A percentile compares a stretch with the other conserved stretches of the same genome.
phyloP scores from a whole-genome alignment of 2,888 invertebrate genomes.

The Lithophane socia region DNA sequence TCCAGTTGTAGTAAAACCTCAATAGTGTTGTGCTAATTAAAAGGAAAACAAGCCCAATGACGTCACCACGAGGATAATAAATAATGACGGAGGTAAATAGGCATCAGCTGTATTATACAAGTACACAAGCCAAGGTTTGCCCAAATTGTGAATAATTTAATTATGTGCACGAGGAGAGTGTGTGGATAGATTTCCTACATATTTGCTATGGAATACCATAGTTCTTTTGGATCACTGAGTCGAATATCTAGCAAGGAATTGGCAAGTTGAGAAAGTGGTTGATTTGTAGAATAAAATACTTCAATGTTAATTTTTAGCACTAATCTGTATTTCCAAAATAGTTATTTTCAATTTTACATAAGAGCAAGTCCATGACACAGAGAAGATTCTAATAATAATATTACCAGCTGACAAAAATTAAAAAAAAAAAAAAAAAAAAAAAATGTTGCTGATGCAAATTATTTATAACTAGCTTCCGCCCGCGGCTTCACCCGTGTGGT shows the following conservation, averaged over 20 bases:
- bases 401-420: not conserved
- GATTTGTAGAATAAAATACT: too few relatives aligned
- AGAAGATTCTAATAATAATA: not conserved
- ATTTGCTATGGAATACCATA: not conserved
- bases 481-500: too few relatives aligned
- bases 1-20: conserved; percentile 20
- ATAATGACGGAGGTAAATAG: conserved; percentile 27
- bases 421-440: not conserved
- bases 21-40: conserved; percentile 35
- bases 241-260: not conserved
- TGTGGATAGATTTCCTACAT: not conserved
- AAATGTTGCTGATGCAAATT: not conserved
- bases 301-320: too few relatives aligned
- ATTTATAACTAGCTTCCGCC: not conserved
- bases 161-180: not conserved
- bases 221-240: not conserved
- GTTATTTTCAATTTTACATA: too few relatives aligned
- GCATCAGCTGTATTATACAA: conserved; percentile 27
- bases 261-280: not conserved
- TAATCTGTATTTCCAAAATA: too few relatives aligned
- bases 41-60: conserved; percentile 44
- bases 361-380: not conserved
- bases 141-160: conserved; percentile 40
- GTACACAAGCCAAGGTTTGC: conserved; percentile 13
- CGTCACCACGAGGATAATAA: conserved; percentile 9